Conservation (phyloP, 2,888 invertebrate species). For the Caenorhabditis panamensis region DNA sequence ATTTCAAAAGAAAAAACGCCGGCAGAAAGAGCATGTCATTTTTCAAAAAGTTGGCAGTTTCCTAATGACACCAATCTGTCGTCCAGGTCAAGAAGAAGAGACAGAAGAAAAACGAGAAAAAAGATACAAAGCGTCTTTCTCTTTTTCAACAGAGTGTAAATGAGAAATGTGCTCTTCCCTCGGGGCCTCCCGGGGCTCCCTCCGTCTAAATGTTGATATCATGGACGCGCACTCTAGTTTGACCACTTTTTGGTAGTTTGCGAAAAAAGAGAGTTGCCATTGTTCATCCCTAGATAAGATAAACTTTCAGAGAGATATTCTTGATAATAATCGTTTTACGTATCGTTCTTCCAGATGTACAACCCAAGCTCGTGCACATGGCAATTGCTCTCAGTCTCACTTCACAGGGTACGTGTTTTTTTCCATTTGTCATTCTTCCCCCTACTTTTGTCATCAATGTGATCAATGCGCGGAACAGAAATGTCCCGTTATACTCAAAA, state of each 20-base stretch:
- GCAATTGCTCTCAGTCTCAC: conserved; percentile 79
- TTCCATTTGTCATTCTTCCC: conserved; percentile 8
- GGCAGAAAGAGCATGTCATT: background rate
- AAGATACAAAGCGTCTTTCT: conserved; percentile 33
- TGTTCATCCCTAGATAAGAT: background rate
- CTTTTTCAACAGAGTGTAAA: conserved; percentile 64
- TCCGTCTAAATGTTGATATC: conserved; percentile 57
- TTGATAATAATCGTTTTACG: too few relatives aligned
- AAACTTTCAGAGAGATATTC: background rate
- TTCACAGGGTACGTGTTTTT: conserved; percentile 75
- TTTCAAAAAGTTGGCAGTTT: conserved; percentile 23
- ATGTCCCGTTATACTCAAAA: conserved; percentile 14
- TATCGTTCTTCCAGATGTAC: conserved; percentile 61
- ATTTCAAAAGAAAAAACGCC: conserved; percentile 4
- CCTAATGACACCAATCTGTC: conserved; percentile 43
- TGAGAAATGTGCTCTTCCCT: conserved; percentile 59
- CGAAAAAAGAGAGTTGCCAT: background rate
- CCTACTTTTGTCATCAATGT: conserved; percentile 13
- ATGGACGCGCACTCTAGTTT: conserved; percentile 18
- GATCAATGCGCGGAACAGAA: background rate
- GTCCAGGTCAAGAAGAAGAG: conserved; percentile 40
- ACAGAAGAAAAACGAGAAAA: conserved; percentile 7
- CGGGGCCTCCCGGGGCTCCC: conserved; percentile 31
- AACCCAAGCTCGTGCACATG: conserved; percentile 67
- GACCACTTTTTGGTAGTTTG: conserved; percentile 10